phyloP scores from a whole-genome alignment of 1,140 invertebrate genomes.

The Monochamus saltuarius region DNA sequence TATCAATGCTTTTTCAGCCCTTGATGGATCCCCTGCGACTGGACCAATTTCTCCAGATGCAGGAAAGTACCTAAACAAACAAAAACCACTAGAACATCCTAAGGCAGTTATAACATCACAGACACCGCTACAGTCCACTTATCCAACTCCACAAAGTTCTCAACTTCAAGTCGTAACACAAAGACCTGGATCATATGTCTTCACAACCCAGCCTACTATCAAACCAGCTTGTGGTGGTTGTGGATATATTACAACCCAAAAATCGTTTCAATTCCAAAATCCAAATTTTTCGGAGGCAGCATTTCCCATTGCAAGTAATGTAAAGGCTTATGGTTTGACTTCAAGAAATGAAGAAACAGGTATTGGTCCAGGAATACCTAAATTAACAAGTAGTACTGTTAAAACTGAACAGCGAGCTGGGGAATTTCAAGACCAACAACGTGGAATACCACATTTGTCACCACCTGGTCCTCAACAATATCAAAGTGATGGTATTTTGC shows the following conservation, averaged over 20 bases:
- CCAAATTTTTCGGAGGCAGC: slow-evolving; percentile 20
- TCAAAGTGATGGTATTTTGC: no score
- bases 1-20: slow-evolving; percentile 24
- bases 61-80: slow-evolving; percentile 29
- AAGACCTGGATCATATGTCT: slow-evolving; percentile 22
- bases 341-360: no score
- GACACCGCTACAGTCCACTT: neutral
- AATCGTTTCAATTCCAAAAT: slow-evolving; percentile 38
- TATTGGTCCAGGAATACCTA: no score
- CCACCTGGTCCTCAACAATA: no score
- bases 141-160: neutral
- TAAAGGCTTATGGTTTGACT: no score
- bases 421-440: no score
- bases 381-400: no score
- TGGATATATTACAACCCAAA: slow-evolving; percentile 40
- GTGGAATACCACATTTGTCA: no score
- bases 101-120: slow-evolving; percentile 1
- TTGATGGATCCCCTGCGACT: slow-evolving; percentile 41
- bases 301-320: neutral
- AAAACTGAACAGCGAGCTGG: no score
- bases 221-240: slow-evolving; percentile 48
- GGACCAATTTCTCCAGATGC: slow-evolving; percentile 38
- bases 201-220: slow-evolving; percentile 47
- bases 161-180: slow-evolving; percentile 6
- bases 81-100: slow-evolving; percentile 16